Base-by-base conservation (phyloP, 2,113 vertebrate species). In the Reinhardtius hippoglossoides region DNA sequence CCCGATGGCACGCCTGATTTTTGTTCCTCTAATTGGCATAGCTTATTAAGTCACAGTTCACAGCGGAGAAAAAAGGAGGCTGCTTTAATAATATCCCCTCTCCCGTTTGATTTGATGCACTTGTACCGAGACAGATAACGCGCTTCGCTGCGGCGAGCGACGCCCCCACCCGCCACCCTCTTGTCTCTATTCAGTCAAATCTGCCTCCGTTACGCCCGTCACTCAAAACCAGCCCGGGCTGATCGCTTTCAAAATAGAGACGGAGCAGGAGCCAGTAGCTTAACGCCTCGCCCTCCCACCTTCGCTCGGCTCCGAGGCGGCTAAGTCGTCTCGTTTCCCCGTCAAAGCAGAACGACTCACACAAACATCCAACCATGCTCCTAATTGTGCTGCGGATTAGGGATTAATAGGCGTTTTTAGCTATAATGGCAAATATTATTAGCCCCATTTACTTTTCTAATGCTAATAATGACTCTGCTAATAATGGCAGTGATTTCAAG, bases 341-440 rank as follows among this genome's bases (percentile, higher is more conserved):
- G 56, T 78, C 82, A 71, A 85, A 87, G 90, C 77, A 89, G 89
- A 91, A 89, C 81, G 76, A 82, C 89, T 87, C 76, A 83, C 84
- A 91, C 76, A 89, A 88, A 90, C 85, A 88, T 27, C 78, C 86
- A 79, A 63, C 89, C 88, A 82, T 85, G 91, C 90, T 92, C 85
- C 90, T 94, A 93, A 94, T 92, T 93, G 89, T 92, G 90, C 80
- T 46, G 76, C 82, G 91, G 94, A 95, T 95, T 94, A 95, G 88
- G 89, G 91, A 93, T 95, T 94, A 95, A 94, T 94, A 89, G 87
- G 86, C 85, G 78, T 87, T 92, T 92, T 94, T 90, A 94, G 91
- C 86, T 78, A 92, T 95, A 94, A 94, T 93, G 89, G 88, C 81
- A 91, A 90, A 94, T 94, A 93, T 93, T 93, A 94, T 93, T 93